phyloP scores from a whole-genome alignment of 2,888 invertebrate species.

The Hylaea fasciaria region DNA sequence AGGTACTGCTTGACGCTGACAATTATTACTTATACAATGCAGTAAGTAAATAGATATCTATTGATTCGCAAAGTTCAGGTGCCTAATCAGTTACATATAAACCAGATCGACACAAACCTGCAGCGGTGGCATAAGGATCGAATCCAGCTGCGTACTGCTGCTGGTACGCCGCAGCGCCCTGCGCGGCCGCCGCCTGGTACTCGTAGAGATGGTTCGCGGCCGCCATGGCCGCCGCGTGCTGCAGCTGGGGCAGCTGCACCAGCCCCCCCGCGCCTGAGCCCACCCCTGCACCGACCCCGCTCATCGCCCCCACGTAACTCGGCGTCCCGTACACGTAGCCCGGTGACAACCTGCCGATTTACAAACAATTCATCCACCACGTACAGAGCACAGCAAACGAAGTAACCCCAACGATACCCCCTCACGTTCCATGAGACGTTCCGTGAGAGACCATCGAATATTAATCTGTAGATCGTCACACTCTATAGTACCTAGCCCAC shows the following conservation, averaged over 20 bases:
- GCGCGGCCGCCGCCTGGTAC: conserved; percentile 91
- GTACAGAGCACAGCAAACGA: conserved; percentile 17
- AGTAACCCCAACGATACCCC: conserved; percentile 27
- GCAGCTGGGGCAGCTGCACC: conserved; percentile 88
- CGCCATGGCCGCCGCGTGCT: conserved; percentile 90
- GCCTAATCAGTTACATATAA: too few species aligned
- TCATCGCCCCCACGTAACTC: conserved; percentile 91
- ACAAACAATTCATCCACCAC: conserved; percentile 35
- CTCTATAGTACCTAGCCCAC: conserved; percentile 78
- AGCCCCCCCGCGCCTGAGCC: conserved; percentile 87
- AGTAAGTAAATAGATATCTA: too few species aligned
- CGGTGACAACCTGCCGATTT: conserved; percentile 74
- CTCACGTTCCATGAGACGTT: conserved; percentile 24
- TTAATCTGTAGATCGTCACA: conserved; percentile 53
- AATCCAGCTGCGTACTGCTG: conserved; percentile 90
- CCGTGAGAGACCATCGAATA: conserved; percentile 58
- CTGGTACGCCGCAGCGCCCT: conserved; percentile 88
- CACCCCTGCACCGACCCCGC: conserved; percentile 80
- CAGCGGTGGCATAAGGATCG: conserved; percentile 90
- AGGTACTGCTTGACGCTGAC: too few species aligned
- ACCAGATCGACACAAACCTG: conserved; percentile 78
- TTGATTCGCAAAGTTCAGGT: too few species aligned
- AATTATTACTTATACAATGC: too few species aligned
- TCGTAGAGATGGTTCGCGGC: conserved; percentile 93
- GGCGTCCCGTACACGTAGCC: conserved; percentile 91